A percentile compares a stretch with the other conserved stretches of the same genome.
These are phyloP conservation scores for Venturia canescens DNA, from an alignment of 1,140 invertebrate species.

Conservation along the genomic window DNA sequence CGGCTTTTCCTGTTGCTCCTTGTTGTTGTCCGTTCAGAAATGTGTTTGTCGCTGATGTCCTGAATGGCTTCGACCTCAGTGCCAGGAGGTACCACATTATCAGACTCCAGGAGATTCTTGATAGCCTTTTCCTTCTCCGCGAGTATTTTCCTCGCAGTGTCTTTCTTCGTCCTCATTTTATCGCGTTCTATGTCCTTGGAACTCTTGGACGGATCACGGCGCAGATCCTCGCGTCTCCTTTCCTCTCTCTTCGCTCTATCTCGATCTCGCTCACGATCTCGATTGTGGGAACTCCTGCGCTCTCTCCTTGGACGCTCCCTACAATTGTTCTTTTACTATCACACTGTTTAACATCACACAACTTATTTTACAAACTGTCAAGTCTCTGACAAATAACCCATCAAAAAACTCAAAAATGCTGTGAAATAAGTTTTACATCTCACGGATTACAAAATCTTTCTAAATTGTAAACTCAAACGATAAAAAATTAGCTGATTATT, in stretches of 20 bases:
- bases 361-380: too few relatives aligned
- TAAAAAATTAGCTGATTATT: too few relatives aligned
- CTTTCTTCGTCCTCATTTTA: constrained; percentile 70
- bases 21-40: constrained; percentile 47
- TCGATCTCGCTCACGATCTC: constrained; percentile 39
- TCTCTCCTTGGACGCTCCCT: constrained; percentile 54
- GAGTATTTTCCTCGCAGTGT: constrained; percentile 72
- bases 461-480: too few relatives aligned
- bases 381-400: too few relatives aligned
- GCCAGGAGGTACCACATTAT: constrained; percentile 74
- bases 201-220: constrained; percentile 73
- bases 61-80: constrained; percentile 73
- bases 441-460: too few relatives aligned
- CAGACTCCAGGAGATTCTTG: constrained; percentile 72
- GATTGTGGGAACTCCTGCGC: constrained; percentile 56
- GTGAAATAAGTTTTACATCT: too few relatives aligned
- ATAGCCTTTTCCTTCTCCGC: constrained; percentile 75
- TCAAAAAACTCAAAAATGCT: too few relatives aligned
- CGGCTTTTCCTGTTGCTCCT: constrained; percentile 55
- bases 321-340: constrained; percentile 48
- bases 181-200: constrained; percentile 74
- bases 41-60: constrained; percentile 65
- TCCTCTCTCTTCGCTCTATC: constrained; percentile 62
- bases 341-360: constrained; percentile 4
- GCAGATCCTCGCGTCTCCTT: constrained; percentile 63